phyloP scores from a whole-genome alignment of 1,140 invertebrate species.

The Bradysia coprophila region DNA sequence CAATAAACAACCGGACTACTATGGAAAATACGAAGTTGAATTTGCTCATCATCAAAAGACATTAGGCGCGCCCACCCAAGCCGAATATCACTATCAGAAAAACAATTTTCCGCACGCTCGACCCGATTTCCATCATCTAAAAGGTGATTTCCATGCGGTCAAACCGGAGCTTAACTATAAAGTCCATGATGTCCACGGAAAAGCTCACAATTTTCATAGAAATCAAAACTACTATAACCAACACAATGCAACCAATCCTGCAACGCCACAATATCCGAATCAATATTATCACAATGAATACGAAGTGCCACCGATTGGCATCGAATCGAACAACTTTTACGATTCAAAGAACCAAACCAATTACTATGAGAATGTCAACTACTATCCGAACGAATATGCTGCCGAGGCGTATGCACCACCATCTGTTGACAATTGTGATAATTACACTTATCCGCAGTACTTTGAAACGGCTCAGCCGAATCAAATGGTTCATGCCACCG shows the following conservation, averaged over 20 bases:
- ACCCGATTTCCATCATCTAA: conserved; percentile 1
- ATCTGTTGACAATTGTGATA: conserved; percentile 1
- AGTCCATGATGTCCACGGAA: conserved; percentile 5
- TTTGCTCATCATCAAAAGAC: conserved; percentile 10
- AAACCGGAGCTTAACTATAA: conserved; percentile 3
- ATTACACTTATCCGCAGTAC: background rate
- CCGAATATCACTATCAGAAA: background rate
- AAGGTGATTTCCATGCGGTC: background rate
- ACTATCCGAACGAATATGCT: background rate
- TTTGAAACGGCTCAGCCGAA: background rate
- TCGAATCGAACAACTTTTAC: conserved; percentile 13
- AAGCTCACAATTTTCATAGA: conserved; percentile 11
- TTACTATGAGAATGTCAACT: conserved; percentile 15
- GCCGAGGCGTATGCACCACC: background rate
- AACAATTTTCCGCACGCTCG: background rate
- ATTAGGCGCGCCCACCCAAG: background rate
- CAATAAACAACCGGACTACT: conserved; percentile 15
- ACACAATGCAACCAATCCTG: conserved; percentile 9
- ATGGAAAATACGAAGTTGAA: conserved; percentile 22
- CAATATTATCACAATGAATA: conserved; percentile 4
- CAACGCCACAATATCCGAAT: conserved; percentile 2
- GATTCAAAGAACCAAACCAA: conserved; percentile 11
- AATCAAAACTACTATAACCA: conserved; percentile 13
- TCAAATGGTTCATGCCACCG: no score
- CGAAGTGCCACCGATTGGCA: conserved; percentile 6